These are phyloP conservation scores for Trematomus loennbergii DNA, from an alignment of 2,113 vertebrate species.

Conservation along the genomic window DNA sequence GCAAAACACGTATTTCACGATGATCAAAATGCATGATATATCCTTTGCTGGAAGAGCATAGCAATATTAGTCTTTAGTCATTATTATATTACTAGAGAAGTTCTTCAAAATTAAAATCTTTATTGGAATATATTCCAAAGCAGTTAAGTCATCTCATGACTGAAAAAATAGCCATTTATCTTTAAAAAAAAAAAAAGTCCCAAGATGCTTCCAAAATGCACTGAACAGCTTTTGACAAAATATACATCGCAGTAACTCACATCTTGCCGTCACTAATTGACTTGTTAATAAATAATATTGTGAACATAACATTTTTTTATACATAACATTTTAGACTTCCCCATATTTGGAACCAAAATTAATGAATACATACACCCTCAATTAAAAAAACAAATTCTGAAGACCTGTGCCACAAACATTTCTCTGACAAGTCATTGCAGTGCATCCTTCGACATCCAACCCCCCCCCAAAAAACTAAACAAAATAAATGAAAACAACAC, in stretches of 20 bases:
- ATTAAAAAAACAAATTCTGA: conserved; percentile 72
- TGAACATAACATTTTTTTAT: conserved; percentile 78
- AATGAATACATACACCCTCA: conserved; percentile 26
- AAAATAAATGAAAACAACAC: conserved; percentile 49
- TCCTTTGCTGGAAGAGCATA: neutral
- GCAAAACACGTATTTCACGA: neutral
- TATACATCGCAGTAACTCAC: conserved; percentile 96
- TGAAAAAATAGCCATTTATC: conserved; percentile 83
- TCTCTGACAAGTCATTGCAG: conserved; percentile 83
- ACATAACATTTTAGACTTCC: conserved; percentile 69
- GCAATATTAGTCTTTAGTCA: neutral
- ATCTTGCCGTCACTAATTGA: conserved; percentile 78
- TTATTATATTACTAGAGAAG: conserved; percentile 49
- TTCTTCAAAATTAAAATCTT: conserved; percentile 92
- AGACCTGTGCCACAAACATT: conserved; percentile 87
- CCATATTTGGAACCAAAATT: conserved; percentile 46
- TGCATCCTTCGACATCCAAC: conserved; percentile 63
- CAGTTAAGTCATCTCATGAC: conserved; percentile 88
- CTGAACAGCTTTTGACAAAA: conserved; percentile 96
- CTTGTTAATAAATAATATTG: conserved; percentile 94
- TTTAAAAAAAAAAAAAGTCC: conserved; percentile 68
- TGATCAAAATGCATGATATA: neutral
- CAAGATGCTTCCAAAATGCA: conserved; percentile 82
- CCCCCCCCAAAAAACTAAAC: conserved; percentile 26
- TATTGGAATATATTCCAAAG: conserved; percentile 95